Evolutionary conservation across 2,888 invertebrate species (phyloP), one percentile per base, ranked within the genome.

Genomic region (Germaria angustata): DNA sequence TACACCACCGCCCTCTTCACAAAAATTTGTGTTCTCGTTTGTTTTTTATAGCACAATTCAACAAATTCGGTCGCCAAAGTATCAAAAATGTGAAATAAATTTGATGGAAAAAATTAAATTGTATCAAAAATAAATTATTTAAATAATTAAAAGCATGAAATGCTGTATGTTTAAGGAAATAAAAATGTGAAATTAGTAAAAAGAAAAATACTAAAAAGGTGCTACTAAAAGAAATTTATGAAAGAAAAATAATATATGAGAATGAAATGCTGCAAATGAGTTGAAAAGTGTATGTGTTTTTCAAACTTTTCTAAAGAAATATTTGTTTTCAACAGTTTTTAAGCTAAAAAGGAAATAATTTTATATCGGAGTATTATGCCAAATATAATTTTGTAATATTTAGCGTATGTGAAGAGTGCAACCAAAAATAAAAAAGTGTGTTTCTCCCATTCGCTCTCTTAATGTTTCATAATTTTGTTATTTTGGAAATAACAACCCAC

Each of bases 1-100:
- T 41, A 79, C 49, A 72, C 72, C 79, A 73, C 72, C 79, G 66
- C 79, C 79, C 79, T 80, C 79, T 80, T 73, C 44, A 13, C 20
- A 32, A 24, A 63, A 8, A 53, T 77, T 32, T 41, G 61, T 77
- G 68, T 69, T 69, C 61, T 41, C 59, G 68, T 76, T 77, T 41
- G 32, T 55, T 57, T 46, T 57, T 49, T 49, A 22, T 49, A 65
- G 57, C 66, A 66, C 57, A 73, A 34, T 72, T 72, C 72, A 34
- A 66, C 32, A 51, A 79, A 59, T 36, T 66, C 72, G 72, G 79
- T 80, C 72, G 79, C 46, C 66, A 80, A 73, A 72, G 41, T 49
- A 39, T 36, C 5, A 34, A 78, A 68, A 78, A 78, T 78, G 53
- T 71, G 63, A n/a, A 61, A 22, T 44, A 20, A 63, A 55, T 49